These are phyloP conservation scores for Fundulus diaphanus DNA, from an alignment of 2,797 vertebrate species.

Conservation along the genomic window DNA sequence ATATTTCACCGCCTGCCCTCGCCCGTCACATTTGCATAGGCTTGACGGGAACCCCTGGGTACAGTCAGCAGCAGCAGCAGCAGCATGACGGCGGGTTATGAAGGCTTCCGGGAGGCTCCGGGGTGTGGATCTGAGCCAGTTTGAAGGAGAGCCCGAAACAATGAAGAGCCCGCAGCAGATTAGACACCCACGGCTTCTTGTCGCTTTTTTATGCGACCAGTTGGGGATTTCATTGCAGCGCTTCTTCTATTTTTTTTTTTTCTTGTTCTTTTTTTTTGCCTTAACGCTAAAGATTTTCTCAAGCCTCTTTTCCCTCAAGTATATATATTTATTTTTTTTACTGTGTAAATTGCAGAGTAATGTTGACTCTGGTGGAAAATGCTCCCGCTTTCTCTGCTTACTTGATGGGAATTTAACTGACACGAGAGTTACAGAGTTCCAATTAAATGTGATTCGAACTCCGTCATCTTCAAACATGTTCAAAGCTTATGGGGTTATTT, in stretches of 20 bases:
- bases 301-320: constrained; percentile 60
- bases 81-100: constrained; percentile 78
- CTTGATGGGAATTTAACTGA: constrained; percentile 28
- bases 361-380: constrained; percentile 47
- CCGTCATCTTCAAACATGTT: constrained; percentile 1
- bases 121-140: constrained; percentile 84
- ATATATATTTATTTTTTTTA: constrained; percentile 38
- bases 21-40: constrained; percentile 67
- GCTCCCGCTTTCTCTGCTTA: constrained; percentile 22
- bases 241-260: constrained; percentile 24
- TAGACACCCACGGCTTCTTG: constrained; percentile 85
- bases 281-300: constrained; percentile 75
- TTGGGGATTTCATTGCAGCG: constrained; percentile 81
- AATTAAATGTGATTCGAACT: constrained; percentile 35
- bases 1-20: constrained; percentile 60
- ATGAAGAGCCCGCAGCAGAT: constrained; percentile 83
- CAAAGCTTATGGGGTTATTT: not conserved
- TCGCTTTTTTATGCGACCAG: constrained; percentile 82
- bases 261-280: constrained; percentile 38
- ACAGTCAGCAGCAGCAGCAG: constrained; percentile 79
- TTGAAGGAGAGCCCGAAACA: constrained; percentile 80
- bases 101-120: constrained; percentile 79
- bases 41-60: constrained; percentile 74
- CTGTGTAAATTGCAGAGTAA: constrained; percentile 58
- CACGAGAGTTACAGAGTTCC: constrained; percentile 14